phyloP scores from a whole-genome alignment of 2,888 invertebrate species.

The Cephus spinipes region DNA sequence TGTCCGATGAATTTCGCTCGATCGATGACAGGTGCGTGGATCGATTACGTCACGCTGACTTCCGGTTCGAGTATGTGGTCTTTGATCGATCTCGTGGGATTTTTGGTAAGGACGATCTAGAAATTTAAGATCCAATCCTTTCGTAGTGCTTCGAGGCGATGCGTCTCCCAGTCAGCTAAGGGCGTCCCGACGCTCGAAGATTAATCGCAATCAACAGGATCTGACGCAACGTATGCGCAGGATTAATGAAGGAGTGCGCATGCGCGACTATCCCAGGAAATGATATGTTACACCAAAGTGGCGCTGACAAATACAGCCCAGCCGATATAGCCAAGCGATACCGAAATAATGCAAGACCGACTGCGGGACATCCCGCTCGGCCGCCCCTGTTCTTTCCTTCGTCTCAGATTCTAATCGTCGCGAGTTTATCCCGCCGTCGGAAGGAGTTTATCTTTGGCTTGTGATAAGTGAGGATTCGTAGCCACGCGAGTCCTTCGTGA shows the following conservation, averaged over 20 bases:
- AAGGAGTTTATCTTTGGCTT: neutral
- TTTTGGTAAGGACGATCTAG: neutral
- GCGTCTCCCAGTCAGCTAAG: neutral
- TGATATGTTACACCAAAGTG: constrained; percentile 22
- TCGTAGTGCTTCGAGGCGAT: neutral
- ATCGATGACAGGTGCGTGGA: neutral
- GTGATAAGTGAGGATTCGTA: neutral
- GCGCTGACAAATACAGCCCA: constrained; percentile 20
- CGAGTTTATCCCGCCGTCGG: neutral
- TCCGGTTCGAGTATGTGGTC: neutral
- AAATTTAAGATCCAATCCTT: neutral
- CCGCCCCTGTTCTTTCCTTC: no score
- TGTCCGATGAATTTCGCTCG: neutral
- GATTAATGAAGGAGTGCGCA: constrained; percentile 18
- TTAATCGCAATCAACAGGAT: constrained; percentile 26
- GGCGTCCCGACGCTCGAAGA: constrained; percentile 12
- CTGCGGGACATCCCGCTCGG: neutral
- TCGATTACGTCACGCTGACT: neutral
- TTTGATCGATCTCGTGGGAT: neutral
- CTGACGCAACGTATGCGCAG: constrained; percentile 23
- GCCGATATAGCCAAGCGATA: neutral
- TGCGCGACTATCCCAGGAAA: constrained; percentile 15
- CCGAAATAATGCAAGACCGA: constrained; percentile 2
- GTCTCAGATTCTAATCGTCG: neutral
- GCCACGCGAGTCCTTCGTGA: neutral